Conservation (phyloP, 2,797 vertebrate genomes). For the Allobates femoralis region DNA sequence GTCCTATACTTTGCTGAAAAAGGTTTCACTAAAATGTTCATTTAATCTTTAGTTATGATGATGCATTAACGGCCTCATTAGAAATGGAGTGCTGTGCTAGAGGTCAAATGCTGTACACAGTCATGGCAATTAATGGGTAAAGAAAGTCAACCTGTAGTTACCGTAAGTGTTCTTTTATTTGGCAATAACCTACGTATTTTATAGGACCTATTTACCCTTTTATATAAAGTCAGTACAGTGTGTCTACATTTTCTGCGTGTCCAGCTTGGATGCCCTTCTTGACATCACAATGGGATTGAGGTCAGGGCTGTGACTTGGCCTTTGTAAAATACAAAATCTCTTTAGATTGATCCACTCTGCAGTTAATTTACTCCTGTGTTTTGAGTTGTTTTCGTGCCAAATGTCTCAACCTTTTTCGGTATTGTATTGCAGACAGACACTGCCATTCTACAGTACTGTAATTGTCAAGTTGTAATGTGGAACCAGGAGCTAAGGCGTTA, state of each 20-base stretch:
- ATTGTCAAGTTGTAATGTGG: background rate
- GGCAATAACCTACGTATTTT: background rate
- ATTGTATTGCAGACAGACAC: background rate
- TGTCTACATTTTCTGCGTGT: background rate
- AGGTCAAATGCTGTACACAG: background rate
- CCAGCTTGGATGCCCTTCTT: background rate
- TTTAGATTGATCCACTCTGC: conserved; percentile 12
- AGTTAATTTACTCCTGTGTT: background rate
- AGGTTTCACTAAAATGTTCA: background rate
- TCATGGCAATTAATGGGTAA: background rate
- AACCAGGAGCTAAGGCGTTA: too few species aligned
- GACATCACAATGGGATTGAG: background rate
- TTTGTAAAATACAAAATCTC: background rate
- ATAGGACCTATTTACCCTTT: background rate
- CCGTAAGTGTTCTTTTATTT: background rate
- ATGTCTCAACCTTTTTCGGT: background rate
- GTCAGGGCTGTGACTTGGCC: conserved; percentile 5
- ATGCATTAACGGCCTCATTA: too few species aligned
- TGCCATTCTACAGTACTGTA: background rate
- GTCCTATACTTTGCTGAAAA: too few species aligned
- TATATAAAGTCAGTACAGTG: background rate
- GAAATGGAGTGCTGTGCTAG: too few species aligned
- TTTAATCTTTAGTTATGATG: background rate
- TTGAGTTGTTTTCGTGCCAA: background rate
- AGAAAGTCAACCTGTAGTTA: background rate